These are phyloP conservation scores for Brachionus angularis DNA, from an alignment of 1,140 invertebrate species.

Conservation along the genomic window DNA sequence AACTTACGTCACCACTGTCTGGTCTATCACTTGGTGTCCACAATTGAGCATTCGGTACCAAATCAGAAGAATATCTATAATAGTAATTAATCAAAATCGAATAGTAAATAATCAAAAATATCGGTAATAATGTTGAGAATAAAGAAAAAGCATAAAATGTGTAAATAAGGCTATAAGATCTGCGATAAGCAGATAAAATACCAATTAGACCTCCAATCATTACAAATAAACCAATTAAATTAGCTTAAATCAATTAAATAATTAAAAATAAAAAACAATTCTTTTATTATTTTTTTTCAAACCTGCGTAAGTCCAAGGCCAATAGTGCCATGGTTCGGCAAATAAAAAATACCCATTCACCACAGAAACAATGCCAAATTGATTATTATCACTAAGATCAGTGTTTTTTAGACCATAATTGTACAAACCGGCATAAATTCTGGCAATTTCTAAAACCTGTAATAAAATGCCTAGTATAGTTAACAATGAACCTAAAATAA, in stretches of 20 bases:
- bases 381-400: not conserved
- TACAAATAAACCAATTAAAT: constrained; percentile 15
- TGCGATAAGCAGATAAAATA: not conserved
- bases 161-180: constrained; percentile 8
- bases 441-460: constrained; percentile 14
- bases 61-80: too few species aligned
- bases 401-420: too few species aligned
- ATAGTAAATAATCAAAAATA: constrained; percentile 41
- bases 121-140: constrained; percentile 9
- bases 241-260: too few species aligned
- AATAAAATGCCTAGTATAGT: not conserved
- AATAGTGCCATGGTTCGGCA: constrained; percentile 6
- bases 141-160: constrained; percentile 28
- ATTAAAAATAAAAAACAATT: too few species aligned
- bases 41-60: too few species aligned
- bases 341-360: not conserved
- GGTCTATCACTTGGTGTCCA: too few species aligned
- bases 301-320: constrained; percentile 28
- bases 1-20: too few species aligned
- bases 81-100: constrained; percentile 24
- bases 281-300: too few species aligned
- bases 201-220: constrained; percentile 12
- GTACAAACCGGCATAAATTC: constrained; percentile 12
- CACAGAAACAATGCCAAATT: not conserved
- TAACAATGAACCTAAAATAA: not conserved